phyloP scores from a whole-genome alignment of 53 echinoderm and acorn worm genomes.

The Henricia sp. region DNA sequence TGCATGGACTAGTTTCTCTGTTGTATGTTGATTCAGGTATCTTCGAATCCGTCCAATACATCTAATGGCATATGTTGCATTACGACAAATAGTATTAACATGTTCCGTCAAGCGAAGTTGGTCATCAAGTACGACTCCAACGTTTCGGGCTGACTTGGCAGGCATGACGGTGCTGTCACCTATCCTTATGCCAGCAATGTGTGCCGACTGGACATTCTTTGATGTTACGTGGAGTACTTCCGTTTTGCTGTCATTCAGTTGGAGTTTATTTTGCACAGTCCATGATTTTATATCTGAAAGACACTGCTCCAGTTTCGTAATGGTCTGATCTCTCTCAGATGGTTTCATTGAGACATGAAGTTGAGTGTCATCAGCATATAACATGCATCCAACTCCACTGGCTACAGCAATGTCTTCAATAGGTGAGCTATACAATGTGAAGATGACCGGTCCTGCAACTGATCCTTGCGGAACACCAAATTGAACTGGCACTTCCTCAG shows the following conservation, averaged over 20 bases:
- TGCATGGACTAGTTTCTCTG: too few relatives aligned
- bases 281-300: constrained; percentile 39
- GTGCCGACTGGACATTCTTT: too few relatives aligned
- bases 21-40: too few relatives aligned
- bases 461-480: constrained; percentile 65
- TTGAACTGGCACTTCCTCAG: constrained; percentile 16
- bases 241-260: constrained; percentile 21
- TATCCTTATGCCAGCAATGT: too few relatives aligned
- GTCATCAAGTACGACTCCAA: too few relatives aligned
- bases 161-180: too few relatives aligned
- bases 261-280: neutral
- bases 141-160: too few relatives aligned
- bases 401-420: constrained; percentile 1
- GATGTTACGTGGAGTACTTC: constrained; percentile 26
- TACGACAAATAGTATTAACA: too few relatives aligned
- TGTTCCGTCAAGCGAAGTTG: too few relatives aligned
- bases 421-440: constrained; percentile 28
- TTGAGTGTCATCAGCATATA: constrained; percentile 30
- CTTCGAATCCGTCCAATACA: too few relatives aligned
- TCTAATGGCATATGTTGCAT: too few relatives aligned
- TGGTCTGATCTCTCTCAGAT: neutral
- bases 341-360: constrained; percentile 32
- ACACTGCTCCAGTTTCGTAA: neutral
- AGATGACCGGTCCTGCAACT: constrained; percentile 39
- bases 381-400: constrained; percentile 8